These are phyloP conservation scores for Salmo trutta DNA, from an alignment of 2,797 vertebrate species.

Conservation along the genomic window DNA sequence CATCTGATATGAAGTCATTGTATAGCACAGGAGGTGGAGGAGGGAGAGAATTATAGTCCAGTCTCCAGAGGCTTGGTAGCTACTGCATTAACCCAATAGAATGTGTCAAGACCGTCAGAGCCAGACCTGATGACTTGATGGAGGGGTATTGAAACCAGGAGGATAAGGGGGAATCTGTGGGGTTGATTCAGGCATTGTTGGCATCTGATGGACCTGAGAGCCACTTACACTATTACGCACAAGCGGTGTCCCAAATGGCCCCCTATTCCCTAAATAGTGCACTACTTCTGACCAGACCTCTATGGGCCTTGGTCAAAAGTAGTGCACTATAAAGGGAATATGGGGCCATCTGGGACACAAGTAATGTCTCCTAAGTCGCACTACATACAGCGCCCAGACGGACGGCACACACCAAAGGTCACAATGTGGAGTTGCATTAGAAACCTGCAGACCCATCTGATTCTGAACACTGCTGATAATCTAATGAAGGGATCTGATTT, in stretches of 20 bases:
- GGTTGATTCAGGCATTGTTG: neutral
- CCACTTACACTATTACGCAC: neutral
- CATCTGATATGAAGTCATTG: neutral
- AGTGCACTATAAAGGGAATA: neutral
- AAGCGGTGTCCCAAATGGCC: neutral
- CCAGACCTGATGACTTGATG: neutral
- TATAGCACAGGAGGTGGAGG: neutral
- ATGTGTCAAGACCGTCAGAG: neutral
- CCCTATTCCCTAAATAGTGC: neutral
- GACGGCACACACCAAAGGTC: conserved; percentile 36
- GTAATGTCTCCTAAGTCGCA: neutral
- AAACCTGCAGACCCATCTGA: conserved; percentile 34
- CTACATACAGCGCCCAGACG: neutral
- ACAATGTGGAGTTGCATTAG: conserved; percentile 55
- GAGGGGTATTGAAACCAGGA: neutral
- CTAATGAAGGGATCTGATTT: conserved; percentile 50
- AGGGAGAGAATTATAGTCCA: neutral
- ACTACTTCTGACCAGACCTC: neutral
- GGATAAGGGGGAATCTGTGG: no score
- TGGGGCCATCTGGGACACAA: neutral
- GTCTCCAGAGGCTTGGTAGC: neutral
- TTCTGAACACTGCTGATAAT: conserved; percentile 32
- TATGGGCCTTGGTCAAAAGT: neutral
- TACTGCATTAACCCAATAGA: conserved; percentile 23
- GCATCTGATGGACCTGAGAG: neutral